Evolutionary conservation across 1,140 invertebrate species (phyloP), one percentile per base, ranked within the genome.

Genomic region (Drosophila teissieri): DNA sequence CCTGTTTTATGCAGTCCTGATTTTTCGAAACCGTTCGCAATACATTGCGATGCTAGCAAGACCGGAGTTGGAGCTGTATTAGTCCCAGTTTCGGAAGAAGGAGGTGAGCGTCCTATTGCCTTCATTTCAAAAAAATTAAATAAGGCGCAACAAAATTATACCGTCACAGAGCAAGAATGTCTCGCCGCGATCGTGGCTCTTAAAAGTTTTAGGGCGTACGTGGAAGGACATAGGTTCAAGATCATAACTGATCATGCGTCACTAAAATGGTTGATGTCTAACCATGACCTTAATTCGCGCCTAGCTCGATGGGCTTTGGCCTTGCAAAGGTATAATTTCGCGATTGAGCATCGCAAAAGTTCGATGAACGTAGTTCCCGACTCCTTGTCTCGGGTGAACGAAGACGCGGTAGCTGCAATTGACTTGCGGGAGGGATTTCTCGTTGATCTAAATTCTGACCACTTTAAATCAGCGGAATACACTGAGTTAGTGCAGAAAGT

Each of bases 1-100:
- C 40, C 40, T 17, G 40, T 17, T 15, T 42, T 42, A 12, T 51
- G 12, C 15, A 37, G 51, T 3, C 15, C 51, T 12, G 17, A 36
- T 12, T 39, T 22, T 34, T 4, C 12, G 34, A 53, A 53, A 17
- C 51, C 51, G 4, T 53, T 53, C 19, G 51, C 34, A 8, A 53
- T 53, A 24, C 34, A 39, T 17, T 53, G 51, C 11, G 36, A 53
- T 12, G 51, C 36, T 2, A 53, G 34, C 6, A 19, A 48, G 24
- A 8, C 14, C 22, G 14, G 22, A 6, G 12, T 8, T 48, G 45
- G 45, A 11, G 45, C 22, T 3, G 22, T 48, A 24, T 12, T 27
- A 11, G 45, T 48, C 14, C 45, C 27, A 3, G 19, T 48, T 19
- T 48, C 45, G 14, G 14, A 48, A 48, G 45, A 48, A 24, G 45